Conservation (phyloP, 2,113 vertebrate genomes). For the Natator depressus region DNA sequence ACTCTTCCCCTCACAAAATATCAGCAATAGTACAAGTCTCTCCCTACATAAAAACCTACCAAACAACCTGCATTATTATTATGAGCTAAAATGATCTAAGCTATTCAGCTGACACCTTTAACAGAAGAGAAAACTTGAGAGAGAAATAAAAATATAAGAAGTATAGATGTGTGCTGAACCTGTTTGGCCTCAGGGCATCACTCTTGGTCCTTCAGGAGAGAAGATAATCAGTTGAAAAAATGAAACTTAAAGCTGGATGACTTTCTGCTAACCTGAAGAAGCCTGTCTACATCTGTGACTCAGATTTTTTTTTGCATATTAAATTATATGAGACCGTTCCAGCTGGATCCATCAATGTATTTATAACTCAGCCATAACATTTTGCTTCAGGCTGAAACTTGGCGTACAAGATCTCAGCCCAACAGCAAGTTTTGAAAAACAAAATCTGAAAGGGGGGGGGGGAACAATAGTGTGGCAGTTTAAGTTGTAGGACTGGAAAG, state of each 20-base stretch:
- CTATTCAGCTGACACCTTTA: background rate
- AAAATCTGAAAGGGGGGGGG: conserved; percentile 27
- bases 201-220: conserved; percentile 25
- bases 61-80: background rate
- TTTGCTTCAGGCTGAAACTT: conserved; percentile 72
- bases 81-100: background rate
- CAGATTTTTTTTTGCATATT: conserved; percentile 75
- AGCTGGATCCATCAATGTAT: conserved; percentile 72
- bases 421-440: conserved; percentile 21
- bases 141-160: conserved; percentile 44
- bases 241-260: conserved; percentile 41
- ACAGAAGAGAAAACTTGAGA: background rate
- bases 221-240: conserved; percentile 10
- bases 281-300: conserved; percentile 47
- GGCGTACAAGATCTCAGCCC: conserved; percentile 42
- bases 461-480: background rate
- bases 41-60: background rate
- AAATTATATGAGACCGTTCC: conserved; percentile 70
- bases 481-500: background rate
- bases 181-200: conserved; percentile 31
- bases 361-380: conserved; percentile 74
- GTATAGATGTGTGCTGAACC: conserved; percentile 21
- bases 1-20: background rate
- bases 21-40: background rate
- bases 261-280: conserved; percentile 54